A percentile compares a stretch with the other conserved stretches of the same genome.
phyloP scores from a whole-genome alignment of 2,888 invertebrate species.

The Tanytarsus gracilentus region DNA sequence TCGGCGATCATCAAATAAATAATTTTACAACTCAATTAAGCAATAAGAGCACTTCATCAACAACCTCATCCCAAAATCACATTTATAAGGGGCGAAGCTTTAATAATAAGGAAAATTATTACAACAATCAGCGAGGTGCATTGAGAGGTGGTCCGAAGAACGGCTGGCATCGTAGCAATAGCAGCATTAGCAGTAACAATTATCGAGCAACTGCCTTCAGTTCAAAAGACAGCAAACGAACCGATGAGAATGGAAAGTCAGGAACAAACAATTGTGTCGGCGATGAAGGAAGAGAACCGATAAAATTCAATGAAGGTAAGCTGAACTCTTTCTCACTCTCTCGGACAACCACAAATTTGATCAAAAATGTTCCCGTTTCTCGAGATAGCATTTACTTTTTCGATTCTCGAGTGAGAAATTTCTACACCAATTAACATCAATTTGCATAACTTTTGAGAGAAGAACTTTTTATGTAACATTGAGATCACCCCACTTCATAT shows the following conservation, averaged over 20 bases:
- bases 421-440: too few relatives aligned
- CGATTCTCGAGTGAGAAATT: too few relatives aligned
- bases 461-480: too few relatives aligned
- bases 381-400: too few relatives aligned
- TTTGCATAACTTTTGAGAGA: too few relatives aligned
- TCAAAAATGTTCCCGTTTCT: too few relatives aligned
- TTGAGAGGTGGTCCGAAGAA: neutral
- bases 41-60: too few relatives aligned
- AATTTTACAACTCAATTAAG: neutral
- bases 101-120: conserved; percentile 22
- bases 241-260: conserved; percentile 2
- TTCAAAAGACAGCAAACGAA: conserved; percentile 10
- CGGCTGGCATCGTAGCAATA: conserved; percentile 15
- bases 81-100: conserved; percentile 3
- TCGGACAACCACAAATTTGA: too few relatives aligned
- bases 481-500: too few relatives aligned
- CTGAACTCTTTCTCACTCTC: too few relatives aligned
- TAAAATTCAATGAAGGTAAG: conserved; percentile 32
- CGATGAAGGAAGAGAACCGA: conserved; percentile 30
- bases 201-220: neutral
- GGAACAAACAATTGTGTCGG: conserved; percentile 24
- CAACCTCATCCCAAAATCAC: neutral
- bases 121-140: conserved; percentile 7
- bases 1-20: conserved; percentile 14
- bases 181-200: too few relatives aligned